phyloP scores from a whole-genome alignment of 2,797 vertebrate species.

The Sebastes glaucus region DNA sequence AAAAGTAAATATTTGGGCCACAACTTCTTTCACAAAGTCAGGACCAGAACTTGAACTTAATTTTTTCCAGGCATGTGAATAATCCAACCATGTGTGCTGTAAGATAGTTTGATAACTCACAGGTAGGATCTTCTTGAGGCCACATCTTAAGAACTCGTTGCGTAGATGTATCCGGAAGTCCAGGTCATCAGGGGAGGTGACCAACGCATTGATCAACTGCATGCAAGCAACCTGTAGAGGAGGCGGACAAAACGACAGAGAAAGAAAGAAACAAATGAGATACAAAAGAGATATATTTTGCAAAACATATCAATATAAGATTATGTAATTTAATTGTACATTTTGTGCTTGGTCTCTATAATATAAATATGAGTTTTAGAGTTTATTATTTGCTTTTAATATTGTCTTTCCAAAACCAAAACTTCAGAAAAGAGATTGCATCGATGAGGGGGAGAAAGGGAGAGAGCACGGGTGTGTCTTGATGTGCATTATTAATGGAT shows the following conservation, averaged over 20 bases:
- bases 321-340: neutral
- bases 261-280: neutral
- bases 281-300: neutral
- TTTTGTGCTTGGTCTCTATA: neutral
- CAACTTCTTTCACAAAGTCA: neutral
- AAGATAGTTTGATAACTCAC: conserved; percentile 81
- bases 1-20: neutral
- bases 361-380: neutral
- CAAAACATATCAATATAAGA: neutral
- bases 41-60: neutral
- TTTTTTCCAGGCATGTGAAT: neutral
- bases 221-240: conserved; percentile 91
- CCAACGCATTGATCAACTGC: conserved; percentile 98
- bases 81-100: neutral
- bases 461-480: conserved; percentile 48
- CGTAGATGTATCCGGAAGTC: conserved; percentile 99
- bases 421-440: neutral
- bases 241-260: conserved; percentile 7
- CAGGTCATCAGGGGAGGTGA: conserved; percentile 95
- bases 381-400: neutral
- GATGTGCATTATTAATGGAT: conserved; percentile 79
- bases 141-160: conserved; percentile 96
- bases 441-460: neutral
- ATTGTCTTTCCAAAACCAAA: conserved; percentile 5
- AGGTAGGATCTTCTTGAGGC: conserved; percentile 93